phyloP scores from a whole-genome alignment of 2,797 vertebrate genomes.

The Peromyscus eremicus region DNA sequence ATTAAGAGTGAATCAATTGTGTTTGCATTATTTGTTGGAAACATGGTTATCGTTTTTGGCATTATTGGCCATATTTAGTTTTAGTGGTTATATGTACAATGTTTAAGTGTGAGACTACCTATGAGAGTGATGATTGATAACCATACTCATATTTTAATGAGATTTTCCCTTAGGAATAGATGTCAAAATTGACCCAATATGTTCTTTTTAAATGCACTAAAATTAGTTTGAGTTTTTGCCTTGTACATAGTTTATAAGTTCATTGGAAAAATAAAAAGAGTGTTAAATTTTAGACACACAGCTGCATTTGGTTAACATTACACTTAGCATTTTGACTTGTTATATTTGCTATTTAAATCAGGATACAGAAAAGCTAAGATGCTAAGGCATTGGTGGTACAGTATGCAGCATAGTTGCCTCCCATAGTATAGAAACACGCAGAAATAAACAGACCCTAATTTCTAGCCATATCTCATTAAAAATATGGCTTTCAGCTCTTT shows the following conservation, averaged over 20 bases:
- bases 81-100: background rate
- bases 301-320: background rate
- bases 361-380: background rate
- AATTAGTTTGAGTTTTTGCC: constrained; percentile 1
- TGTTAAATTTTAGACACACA: background rate
- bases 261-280: background rate
- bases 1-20: background rate
- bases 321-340: background rate
- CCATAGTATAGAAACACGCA: background rate
- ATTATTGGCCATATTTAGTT: background rate
- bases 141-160: constrained; percentile 27
- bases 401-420: background rate
- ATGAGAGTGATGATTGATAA: background rate
- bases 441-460: background rate
- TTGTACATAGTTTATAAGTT: background rate
- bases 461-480: background rate
- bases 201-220: background rate
- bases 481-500: background rate
- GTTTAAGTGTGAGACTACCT: background rate
- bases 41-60: background rate
- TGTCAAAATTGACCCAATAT: background rate
- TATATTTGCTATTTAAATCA: background rate
- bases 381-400: background rate
- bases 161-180: background rate
- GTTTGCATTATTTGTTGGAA: background rate